Evolutionary conservation across 2,888 invertebrate species (phyloP).

Genomic region (Pardosa pseudoannulata): DNA sequence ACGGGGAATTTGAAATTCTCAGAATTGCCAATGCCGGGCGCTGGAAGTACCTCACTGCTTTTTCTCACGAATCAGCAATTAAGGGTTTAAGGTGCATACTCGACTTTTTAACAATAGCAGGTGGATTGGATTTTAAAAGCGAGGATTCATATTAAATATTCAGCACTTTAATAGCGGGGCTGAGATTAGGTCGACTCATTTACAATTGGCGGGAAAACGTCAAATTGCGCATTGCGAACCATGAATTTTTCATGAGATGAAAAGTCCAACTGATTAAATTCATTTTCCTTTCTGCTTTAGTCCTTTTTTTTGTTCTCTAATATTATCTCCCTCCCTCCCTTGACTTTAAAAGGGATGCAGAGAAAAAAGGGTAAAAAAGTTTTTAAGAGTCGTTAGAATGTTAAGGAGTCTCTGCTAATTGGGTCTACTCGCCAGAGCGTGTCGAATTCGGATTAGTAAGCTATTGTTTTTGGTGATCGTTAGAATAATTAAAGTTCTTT

Average conservation of each 20-base stretch:
- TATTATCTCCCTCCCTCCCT: not conserved
- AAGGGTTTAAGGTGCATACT: constrained; percentile 22
- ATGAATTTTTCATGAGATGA: constrained; percentile 71
- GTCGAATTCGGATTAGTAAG: not conserved
- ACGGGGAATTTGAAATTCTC: not conserved
- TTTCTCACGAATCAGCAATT: constrained; percentile 59
- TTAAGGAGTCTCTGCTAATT: not conserved
- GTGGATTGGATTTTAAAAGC: constrained; percentile 64
- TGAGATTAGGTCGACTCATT: constrained; percentile 60
- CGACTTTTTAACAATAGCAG: constrained; percentile 55
- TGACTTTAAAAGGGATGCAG: not conserved
- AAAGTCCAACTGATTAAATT: constrained; percentile 67
- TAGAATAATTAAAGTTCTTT: constrained; percentile 11
- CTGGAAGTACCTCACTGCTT: not conserved
- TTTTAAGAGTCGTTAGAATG: constrained; percentile 5
- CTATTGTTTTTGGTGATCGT: constrained; percentile 12
- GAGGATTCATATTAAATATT: constrained; percentile 58
- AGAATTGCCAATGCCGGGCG: not conserved
- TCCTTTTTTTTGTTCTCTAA: not conserved
- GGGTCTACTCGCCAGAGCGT: not conserved
- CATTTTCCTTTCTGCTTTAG: constrained; percentile 49
- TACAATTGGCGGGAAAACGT: constrained; percentile 68
- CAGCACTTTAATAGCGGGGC: constrained; percentile 67
- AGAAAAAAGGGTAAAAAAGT: not conserved
- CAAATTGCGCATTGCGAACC: constrained; percentile 64